Conservation (phyloP, 2,888 invertebrate genomes). For the Euzophera pinguis region DNA sequence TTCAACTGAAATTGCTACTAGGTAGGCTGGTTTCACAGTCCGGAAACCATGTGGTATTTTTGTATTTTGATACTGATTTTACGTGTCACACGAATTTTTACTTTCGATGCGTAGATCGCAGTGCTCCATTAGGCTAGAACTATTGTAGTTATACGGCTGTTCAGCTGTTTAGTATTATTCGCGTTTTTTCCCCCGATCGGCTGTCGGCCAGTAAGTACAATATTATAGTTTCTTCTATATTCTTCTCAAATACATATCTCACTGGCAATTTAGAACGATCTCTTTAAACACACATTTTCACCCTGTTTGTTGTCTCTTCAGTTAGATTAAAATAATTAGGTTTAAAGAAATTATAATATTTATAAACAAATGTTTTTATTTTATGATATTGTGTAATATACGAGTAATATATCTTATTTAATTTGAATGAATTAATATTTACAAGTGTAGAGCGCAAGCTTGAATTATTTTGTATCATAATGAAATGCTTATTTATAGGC, state of each 20-base stretch:
- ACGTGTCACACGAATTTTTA: slow-evolving; percentile 22
- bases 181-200: slow-evolving; percentile 15
- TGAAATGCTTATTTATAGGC: slow-evolving; percentile 45
- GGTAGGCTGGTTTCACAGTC: slow-evolving; percentile 10
- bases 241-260: slow-evolving; percentile 22
- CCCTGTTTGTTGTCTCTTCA: slow-evolving; percentile 42
- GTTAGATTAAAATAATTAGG: slow-evolving; percentile 39
- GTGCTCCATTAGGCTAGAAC: slow-evolving; percentile 18
- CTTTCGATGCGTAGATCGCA: slow-evolving; percentile 16
- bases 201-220: slow-evolving; percentile 32
- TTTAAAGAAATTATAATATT: slow-evolving; percentile 57
- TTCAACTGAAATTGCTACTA: neutral
- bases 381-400: slow-evolving; percentile 59
- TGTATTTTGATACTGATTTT: slow-evolving; percentile 17
- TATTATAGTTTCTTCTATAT: slow-evolving; percentile 23
- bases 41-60: slow-evolving; percentile 17
- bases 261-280: slow-evolving; percentile 40
- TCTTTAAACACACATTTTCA: slow-evolving; percentile 36
- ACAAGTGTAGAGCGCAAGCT: slow-evolving; percentile 46
- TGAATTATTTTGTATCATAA: slow-evolving; percentile 48
- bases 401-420: slow-evolving; percentile 65
- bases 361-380: slow-evolving; percentile 59
- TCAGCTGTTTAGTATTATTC: slow-evolving; percentile 20
- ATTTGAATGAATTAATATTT: slow-evolving; percentile 63
- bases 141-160: slow-evolving; percentile 19